phyloP scores from a whole-genome alignment of 2,888 invertebrate genomes.

The Xestia c-nigrum region DNA sequence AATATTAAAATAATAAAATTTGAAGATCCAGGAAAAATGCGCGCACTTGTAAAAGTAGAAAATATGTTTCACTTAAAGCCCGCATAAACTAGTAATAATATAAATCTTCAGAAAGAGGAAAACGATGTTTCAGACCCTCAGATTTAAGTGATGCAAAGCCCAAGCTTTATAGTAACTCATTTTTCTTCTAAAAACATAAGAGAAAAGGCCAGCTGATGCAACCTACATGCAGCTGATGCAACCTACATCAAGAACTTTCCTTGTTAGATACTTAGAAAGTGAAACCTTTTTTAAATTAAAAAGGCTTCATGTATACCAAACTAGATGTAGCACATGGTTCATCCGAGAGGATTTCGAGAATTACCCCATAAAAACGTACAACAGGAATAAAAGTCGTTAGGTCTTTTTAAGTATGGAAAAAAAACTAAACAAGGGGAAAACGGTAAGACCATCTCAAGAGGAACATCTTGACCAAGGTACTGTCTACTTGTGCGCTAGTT shows the following conservation, averaged over 20 bases:
- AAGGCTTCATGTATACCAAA: not conserved
- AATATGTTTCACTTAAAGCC: constrained; percentile 9
- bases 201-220: constrained; percentile 20
- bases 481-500: not conserved
- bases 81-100: constrained; percentile 16
- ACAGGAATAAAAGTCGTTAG: not conserved
- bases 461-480: not conserved
- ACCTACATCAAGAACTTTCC: constrained; percentile 2
- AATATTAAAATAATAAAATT: not conserved
- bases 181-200: constrained; percentile 39
- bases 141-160: constrained; percentile 47
- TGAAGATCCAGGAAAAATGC: not conserved
- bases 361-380: not conserved
- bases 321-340: not conserved
- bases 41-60: not conserved
- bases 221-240: constrained; percentile 12
- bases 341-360: not conserved
- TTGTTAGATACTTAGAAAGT: not conserved
- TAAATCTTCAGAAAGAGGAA: constrained; percentile 34
- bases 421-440: not conserved
- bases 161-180: constrained; percentile 37
- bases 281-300: not conserved
- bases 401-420: not conserved
- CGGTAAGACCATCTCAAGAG: no score
- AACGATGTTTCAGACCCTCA: constrained; percentile 33